Base-by-base conservation (phyloP, 2,113 vertebrate genomes). In the Tylochromis polylepis region DNA sequence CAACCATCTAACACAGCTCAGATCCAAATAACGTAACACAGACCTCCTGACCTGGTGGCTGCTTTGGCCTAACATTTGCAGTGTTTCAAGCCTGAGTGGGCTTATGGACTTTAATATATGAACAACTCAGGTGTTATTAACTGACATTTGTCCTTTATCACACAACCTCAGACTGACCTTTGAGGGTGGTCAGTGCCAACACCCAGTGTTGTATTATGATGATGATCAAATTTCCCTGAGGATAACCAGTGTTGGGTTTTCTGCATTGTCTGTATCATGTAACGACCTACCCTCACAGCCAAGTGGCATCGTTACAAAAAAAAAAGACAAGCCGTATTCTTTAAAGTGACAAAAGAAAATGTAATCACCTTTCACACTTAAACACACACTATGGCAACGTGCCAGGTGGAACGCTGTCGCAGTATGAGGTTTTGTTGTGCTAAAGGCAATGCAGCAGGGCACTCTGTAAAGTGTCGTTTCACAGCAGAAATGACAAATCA, bases 391-490 rank as follows among this genome's bases (percentile, higher is more conserved):
- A 1, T 62, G 79, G 84, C 81, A 84, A 27, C 22, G 16, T 82
- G 83, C 87, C 90, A 85, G 83, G 79, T 78, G 85, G 81, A 82
- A 86, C 57, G 29, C 8, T 81, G 70, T 89, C 83, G 65, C 83
- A 89, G 83, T 31, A 5, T 46, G 72, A 79, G 80, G 24, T 72
- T 88, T 81, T 34, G 83, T 75, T 34, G 55, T 18, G 88, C 87
- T 90, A 38, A 89, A 86, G 88, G 89, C 82, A n/a, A 78, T 84
- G 83, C 83, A 86, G 81, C 78, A 46, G 41, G 85, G 43, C 70
- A 43, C 46, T 82, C 55, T 88, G 70, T 86, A 85, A 85, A 88
- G 65, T 83, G 81, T 91, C 77, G 43, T 67, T 78, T 88, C 86
- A 83, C 84, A 84, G 82, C 67, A 84, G 82, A 81, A 65, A 58